A percentile compares a stretch with the other conserved stretches of the same genome.
Evolutionary conservation across 2,888 invertebrate genomes (phyloP).

Genomic region (Siphlonurus alternatus): DNA sequence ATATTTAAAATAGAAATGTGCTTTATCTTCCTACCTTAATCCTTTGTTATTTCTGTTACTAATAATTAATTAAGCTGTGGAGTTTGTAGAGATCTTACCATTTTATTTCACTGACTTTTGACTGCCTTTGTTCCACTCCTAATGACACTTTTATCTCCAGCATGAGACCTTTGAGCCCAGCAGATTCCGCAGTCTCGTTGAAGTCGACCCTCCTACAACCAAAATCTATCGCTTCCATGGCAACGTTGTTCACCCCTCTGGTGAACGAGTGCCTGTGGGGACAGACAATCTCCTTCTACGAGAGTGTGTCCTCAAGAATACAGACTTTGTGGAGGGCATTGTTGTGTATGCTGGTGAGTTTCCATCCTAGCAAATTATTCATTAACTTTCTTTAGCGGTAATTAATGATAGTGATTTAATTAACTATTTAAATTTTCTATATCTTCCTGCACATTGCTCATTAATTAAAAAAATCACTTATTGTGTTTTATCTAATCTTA

Average conservation of each 20-base stretch:
- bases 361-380: not conserved
- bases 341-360: slow-evolving; percentile 75
- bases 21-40: too few relatives aligned
- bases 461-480: too few relatives aligned
- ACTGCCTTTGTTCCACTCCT: too few relatives aligned
- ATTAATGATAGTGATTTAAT: slow-evolving; percentile 2
- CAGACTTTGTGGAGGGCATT: slow-evolving; percentile 90
- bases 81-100: too few relatives aligned
- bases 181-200: slow-evolving; percentile 67
- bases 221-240: slow-evolving; percentile 92
- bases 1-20: too few relatives aligned
- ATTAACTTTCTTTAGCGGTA: too few relatives aligned
- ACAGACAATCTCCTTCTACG: slow-evolving; percentile 83
- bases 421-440: too few relatives aligned
- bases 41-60: too few relatives aligned
- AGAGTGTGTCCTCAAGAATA: slow-evolving; percentile 90
- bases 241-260: slow-evolving; percentile 63
- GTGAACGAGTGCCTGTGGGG: slow-evolving; percentile 59
- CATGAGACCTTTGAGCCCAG: slow-evolving; percentile 58
- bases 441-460: too few relatives aligned
- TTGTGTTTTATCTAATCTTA: too few relatives aligned
- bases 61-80: too few relatives aligned
- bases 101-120: too few relatives aligned
- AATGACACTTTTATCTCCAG: slow-evolving; percentile 33
- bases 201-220: slow-evolving; percentile 88